Percentiles rank a stretch among this genome's conserved stretches.
phyloP scores from a whole-genome alignment of 2,113 vertebrate species.

The Salminus brasiliensis region DNA sequence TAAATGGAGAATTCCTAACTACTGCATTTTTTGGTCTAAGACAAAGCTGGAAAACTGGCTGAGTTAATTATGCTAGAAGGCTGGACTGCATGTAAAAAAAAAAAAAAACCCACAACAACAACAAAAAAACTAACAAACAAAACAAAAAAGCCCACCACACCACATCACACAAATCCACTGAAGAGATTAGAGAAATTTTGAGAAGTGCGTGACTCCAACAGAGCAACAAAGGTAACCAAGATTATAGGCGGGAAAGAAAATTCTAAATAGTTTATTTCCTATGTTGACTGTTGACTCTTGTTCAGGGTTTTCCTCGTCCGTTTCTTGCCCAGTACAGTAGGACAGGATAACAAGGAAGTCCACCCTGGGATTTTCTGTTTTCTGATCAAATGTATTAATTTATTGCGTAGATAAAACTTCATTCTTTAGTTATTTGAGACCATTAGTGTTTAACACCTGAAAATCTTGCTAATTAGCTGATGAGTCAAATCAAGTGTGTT shows the following conservation, averaged over 20 bases:
- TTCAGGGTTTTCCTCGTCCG: neutral
- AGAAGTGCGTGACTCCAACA: neutral
- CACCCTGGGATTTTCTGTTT: no score
- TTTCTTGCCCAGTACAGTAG: neutral
- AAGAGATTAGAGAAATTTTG: neutral
- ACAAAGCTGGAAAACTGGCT: constrained; percentile 1
- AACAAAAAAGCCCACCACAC: no score
- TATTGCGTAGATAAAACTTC: no score
- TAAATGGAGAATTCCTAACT: neutral
- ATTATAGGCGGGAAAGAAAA: neutral
- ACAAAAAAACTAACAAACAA: no score
- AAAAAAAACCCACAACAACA: no score
- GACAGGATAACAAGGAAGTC: neutral
- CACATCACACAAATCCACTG: neutral
- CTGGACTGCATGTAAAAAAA: neutral
- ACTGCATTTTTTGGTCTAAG: constrained; percentile 13
- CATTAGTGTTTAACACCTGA: no score
- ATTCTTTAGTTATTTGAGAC: no score
- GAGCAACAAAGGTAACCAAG: neutral
- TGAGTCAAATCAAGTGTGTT: neutral
- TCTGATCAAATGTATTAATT: no score
- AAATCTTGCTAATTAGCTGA: no score
- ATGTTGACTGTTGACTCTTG: neutral
- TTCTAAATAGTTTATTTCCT: neutral
- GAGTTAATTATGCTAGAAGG: neutral